Percentiles rank a stretch among this genome's conserved stretches.
These are phyloP conservation scores for Zaprionus gabonicus DNA, from an alignment of 1,140 invertebrate genomes.

Conservation along the genomic window DNA sequence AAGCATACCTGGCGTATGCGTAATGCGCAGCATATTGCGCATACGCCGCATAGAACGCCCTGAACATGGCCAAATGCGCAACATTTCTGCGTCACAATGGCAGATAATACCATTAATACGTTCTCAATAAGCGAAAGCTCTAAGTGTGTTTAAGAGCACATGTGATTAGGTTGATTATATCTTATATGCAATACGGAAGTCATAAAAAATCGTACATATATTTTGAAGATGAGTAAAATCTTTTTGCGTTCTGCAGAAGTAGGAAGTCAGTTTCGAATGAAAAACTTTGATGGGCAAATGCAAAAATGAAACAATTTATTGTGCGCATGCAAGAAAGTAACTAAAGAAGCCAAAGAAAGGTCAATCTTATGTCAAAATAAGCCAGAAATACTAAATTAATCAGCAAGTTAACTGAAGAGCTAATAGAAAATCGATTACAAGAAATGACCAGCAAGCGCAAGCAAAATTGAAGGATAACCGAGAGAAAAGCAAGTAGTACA, in stretches of 20 bases:
- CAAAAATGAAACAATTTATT: background rate
- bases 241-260: background rate
- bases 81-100: background rate
- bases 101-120: too few species aligned
- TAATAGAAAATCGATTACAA: too few species aligned
- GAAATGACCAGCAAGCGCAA: background rate
- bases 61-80: conserved; percentile 17
- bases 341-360: background rate
- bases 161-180: background rate
- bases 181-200: background rate
- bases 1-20: conserved; percentile 71
- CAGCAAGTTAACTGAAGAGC: too few species aligned
- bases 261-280: background rate
- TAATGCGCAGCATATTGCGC: conserved; percentile 53
- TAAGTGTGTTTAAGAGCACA: background rate
- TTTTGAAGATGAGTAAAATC: background rate
- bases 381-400: too few species aligned
- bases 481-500: background rate
- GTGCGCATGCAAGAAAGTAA: background rate
- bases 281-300: background rate
- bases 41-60: conserved; percentile 51
- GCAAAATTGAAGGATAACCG: background rate
- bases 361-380: too few species aligned
- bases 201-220: background rate
- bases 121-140: background rate